Conservation (phyloP, 2,888 invertebrate species). For the Drosophila pegasa region DNA sequence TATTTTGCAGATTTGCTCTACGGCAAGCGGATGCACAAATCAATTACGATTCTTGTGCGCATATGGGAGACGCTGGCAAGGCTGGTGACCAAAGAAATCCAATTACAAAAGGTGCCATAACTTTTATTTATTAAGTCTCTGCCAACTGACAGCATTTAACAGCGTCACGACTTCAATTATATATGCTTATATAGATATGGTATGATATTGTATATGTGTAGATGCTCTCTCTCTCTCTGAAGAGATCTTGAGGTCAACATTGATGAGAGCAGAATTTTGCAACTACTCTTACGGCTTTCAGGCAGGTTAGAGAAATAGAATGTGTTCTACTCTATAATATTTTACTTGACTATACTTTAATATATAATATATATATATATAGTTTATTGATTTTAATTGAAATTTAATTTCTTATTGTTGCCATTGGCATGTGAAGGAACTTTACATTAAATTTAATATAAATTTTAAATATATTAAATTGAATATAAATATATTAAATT, state of each 20-base stretch:
- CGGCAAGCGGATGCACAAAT: slow-evolving; percentile 64
- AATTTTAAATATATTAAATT: no score
- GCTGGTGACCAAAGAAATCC: slow-evolving; percentile 45
- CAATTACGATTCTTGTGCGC: slow-evolving; percentile 40
- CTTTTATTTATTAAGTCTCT: slow-evolving; percentile 45
- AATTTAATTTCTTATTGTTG: background rate
- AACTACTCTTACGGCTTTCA: background rate
- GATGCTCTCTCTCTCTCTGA: background rate
- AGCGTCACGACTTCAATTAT: slow-evolving; percentile 43
- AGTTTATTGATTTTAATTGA: background rate
- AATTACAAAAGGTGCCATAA: slow-evolving; percentile 54
- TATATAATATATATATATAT: background rate
- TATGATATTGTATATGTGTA: background rate
- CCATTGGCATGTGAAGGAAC: no score
- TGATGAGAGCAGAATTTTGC: background rate
- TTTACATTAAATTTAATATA: no score
- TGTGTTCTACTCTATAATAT: background rate
- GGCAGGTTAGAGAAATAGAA: background rate
- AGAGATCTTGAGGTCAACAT: background rate
- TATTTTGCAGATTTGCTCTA: slow-evolving; percentile 21
- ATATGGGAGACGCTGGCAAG: slow-evolving; percentile 38
- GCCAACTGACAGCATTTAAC: slow-evolving; percentile 20
- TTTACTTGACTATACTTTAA: background rate
- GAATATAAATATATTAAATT: no score
- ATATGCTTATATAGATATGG: background rate